A percentile compares a stretch with the other conserved stretches of the same genome.
Conservation (phyloP, 2,888 invertebrate species). For the Drosophila picticornis region DNA sequence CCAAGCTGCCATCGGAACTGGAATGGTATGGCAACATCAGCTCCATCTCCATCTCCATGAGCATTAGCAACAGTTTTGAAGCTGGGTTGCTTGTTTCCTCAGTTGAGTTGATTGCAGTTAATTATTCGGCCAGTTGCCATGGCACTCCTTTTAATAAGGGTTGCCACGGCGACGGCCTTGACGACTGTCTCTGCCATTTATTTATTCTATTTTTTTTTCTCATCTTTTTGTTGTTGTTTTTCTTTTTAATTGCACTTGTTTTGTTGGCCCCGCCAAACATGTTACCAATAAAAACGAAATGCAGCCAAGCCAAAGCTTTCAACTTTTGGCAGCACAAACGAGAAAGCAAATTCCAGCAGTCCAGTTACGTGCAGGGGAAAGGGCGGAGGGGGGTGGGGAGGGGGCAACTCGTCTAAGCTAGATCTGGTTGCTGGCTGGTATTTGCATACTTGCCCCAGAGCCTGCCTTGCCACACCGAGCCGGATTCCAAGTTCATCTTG, state of each 20-base stretch:
- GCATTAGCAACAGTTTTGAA: background rate
- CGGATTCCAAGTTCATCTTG: constrained; percentile 35
- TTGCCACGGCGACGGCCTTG: constrained; percentile 40
- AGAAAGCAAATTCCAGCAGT: constrained; percentile 76
- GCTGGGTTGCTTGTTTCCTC: background rate
- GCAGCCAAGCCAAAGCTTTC: constrained; percentile 37
- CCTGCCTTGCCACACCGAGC: constrained; percentile 52
- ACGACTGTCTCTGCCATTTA: constrained; percentile 15
- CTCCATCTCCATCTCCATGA: background rate
- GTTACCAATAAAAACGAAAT: constrained; percentile 80
- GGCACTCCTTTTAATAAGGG: constrained; percentile 4
- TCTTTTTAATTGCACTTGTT: constrained; percentile 42
- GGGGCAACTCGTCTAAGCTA: constrained; percentile 31
- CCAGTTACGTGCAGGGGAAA: constrained; percentile 15
- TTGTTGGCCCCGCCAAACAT: constrained; percentile 60
- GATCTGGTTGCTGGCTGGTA: constrained; percentile 29
- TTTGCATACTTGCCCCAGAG: constrained; percentile 77
- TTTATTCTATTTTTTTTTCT: constrained; percentile 8
- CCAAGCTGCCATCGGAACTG: constrained; percentile 18
- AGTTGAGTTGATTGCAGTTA: background rate
- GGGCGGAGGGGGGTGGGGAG: background rate
- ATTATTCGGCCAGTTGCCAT: background rate
- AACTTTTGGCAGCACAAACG: constrained; percentile 33
- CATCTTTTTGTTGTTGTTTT: constrained; percentile 29
- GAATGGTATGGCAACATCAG: constrained; percentile 7